These are phyloP conservation scores for Vulpes ferrilata DNA, from an alignment of 2,113 vertebrate species.

Conservation along the genomic window DNA sequence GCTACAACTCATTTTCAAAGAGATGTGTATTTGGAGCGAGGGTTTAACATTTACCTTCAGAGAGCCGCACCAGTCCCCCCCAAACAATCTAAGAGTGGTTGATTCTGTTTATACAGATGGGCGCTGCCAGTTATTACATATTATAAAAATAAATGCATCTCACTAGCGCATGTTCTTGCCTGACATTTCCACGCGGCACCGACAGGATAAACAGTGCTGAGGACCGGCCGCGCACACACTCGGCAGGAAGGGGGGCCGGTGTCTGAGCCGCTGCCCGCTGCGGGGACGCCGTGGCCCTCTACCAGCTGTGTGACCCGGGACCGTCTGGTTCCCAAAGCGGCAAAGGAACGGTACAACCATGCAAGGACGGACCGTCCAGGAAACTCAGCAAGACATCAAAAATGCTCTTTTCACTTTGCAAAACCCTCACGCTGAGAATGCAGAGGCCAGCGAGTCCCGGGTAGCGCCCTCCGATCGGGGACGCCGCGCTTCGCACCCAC, in stretches of 20 bases:
- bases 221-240: background rate
- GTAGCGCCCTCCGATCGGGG: background rate
- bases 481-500: background rate
- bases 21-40: background rate
- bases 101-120: background rate
- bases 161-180: slow-evolving; percentile 80
- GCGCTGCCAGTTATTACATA: slow-evolving; percentile 83
- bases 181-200: slow-evolving; percentile 77
- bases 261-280: background rate
- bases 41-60: background rate
- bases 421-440: rapidly evolving
- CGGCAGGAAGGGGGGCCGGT: background rate
- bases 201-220: slow-evolving; percentile 53
- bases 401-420: background rate
- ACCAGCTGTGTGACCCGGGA: slow-evolving; percentile 41
- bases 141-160: slow-evolving; percentile 90
- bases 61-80: slow-evolving; percentile 28
- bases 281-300: slow-evolving; percentile 56
- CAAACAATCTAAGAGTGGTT: background rate
- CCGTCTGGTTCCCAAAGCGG: background rate
- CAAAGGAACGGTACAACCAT: background rate
- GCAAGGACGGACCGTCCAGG: background rate
- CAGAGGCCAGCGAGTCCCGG: too few species aligned
- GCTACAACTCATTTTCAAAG: background rate
- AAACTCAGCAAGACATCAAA: background rate